Evolutionary conservation across 2,113 vertebrate species (phyloP).

Genomic region (Ctenomys sociabilis): DNA sequence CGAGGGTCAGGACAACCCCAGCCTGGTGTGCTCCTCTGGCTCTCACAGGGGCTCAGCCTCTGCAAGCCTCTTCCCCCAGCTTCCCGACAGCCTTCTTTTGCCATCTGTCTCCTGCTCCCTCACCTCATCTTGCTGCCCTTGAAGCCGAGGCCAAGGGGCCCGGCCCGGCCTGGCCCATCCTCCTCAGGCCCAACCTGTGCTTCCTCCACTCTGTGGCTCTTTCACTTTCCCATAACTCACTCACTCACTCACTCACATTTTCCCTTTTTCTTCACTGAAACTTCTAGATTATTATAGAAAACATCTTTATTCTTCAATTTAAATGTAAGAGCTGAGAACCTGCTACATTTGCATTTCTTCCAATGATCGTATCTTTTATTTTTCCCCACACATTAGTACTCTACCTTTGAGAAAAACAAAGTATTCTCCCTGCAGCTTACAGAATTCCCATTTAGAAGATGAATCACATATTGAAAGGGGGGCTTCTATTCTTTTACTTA

Average conservation of each 20-base stretch:
- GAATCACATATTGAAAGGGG: background rate
- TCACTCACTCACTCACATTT: background rate
- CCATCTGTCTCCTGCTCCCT: background rate
- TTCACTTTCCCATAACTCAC: background rate
- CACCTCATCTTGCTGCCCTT: background rate
- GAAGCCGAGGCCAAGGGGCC: background rate
- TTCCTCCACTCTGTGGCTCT: background rate
- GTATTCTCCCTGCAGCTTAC: background rate
- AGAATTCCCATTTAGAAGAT: background rate
- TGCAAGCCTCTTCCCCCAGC: fast-evolving
- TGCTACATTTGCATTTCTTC: background rate
- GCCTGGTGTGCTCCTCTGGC: fast-evolving
- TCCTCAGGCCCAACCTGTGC: background rate
- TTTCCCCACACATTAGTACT: background rate
- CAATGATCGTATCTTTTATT: background rate
- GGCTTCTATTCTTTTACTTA: background rate
- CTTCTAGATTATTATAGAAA: background rate
- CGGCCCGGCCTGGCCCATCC: background rate
- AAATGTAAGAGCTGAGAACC: background rate
- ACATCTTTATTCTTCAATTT: constrained; percentile 22
- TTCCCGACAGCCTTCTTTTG: background rate
- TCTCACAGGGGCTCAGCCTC: background rate
- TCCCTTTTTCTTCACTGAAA: background rate
- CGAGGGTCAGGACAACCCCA: background rate
- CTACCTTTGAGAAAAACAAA: background rate